Evolutionary conservation across 1,140 invertebrate species (phyloP).

Genomic region (Bombyx mori): DNA sequence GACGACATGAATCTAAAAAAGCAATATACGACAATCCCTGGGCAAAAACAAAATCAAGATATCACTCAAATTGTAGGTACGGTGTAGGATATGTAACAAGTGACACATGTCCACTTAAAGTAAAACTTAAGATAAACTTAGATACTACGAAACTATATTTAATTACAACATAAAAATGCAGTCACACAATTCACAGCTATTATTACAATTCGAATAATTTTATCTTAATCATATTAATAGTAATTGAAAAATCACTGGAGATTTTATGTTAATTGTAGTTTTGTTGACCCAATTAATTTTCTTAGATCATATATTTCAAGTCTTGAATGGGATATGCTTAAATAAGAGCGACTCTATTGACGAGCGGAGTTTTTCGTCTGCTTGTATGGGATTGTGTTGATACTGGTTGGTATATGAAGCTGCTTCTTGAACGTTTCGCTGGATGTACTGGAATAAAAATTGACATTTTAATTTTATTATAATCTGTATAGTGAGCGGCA

Average conservation of each 20-base stretch:
- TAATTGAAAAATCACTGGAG: conserved; percentile 25
- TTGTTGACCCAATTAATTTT: conserved; percentile 22
- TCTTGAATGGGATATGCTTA: conserved; percentile 15
- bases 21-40: conserved; percentile 6
- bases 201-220: conserved; percentile 22
- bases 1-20: conserved; percentile 1
- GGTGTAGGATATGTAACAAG: conserved; percentile 67
- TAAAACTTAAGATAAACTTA: conserved; percentile 54
- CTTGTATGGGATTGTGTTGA: conserved; percentile 54
- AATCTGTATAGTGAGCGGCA: too few species aligned
- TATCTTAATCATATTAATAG: conserved; percentile 13
- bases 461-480: not conserved
- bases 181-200: conserved; percentile 32
- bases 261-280: conserved; percentile 8
- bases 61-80: conserved; percentile 24
- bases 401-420: conserved; percentile 57
- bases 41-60: conserved; percentile 12
- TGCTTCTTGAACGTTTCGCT: conserved; percentile 61
- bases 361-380: conserved; percentile 72
- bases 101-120: conserved; percentile 40
- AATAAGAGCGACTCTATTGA: conserved; percentile 71
- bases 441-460: conserved; percentile 40
- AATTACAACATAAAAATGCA: conserved; percentile 24
- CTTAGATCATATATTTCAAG: conserved; percentile 21
- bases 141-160: conserved; percentile 47